phyloP scores from a whole-genome alignment of 2,888 invertebrate genomes.

The Stenotaenia linearis region DNA sequence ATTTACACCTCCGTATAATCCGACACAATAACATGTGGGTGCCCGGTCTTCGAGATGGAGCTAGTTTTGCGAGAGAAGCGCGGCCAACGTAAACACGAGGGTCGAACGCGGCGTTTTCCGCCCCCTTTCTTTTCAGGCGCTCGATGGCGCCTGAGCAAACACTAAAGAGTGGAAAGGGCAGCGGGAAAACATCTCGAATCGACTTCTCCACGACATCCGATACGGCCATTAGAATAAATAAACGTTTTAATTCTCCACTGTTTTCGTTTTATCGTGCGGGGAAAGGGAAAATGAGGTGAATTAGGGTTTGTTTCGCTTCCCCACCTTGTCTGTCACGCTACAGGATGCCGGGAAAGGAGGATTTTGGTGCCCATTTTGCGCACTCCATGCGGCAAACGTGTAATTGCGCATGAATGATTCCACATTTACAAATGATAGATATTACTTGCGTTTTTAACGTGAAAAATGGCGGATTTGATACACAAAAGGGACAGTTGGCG shows the following conservation, averaged over 20 bases:
- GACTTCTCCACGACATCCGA: background rate
- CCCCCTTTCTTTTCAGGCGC: conserved; percentile 13
- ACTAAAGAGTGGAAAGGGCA: conserved; percentile 12
- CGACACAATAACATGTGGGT: background rate
- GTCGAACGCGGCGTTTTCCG: background rate
- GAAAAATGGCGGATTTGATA: too few species aligned
- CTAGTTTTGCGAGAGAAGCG: background rate
- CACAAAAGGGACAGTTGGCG: background rate
- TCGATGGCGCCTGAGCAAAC: conserved; percentile 26
- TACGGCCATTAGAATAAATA: background rate
- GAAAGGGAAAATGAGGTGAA: background rate
- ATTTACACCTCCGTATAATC: background rate
- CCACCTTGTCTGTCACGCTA: too few species aligned
- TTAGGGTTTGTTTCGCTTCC: too few species aligned
- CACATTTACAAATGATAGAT: too few species aligned
- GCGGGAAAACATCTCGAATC: conserved; percentile 12
- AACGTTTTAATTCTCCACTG: background rate
- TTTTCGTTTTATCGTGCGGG: background rate
- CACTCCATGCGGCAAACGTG: too few species aligned
- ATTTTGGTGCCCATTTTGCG: too few species aligned
- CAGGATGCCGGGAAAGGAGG: too few species aligned
- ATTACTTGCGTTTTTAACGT: too few species aligned
- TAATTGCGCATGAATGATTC: too few species aligned
- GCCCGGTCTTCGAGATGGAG: background rate
- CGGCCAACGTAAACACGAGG: background rate